phyloP scores from a whole-genome alignment of 2,113 vertebrate species.

The Speoplatyrhinus poulsoni region DNA sequence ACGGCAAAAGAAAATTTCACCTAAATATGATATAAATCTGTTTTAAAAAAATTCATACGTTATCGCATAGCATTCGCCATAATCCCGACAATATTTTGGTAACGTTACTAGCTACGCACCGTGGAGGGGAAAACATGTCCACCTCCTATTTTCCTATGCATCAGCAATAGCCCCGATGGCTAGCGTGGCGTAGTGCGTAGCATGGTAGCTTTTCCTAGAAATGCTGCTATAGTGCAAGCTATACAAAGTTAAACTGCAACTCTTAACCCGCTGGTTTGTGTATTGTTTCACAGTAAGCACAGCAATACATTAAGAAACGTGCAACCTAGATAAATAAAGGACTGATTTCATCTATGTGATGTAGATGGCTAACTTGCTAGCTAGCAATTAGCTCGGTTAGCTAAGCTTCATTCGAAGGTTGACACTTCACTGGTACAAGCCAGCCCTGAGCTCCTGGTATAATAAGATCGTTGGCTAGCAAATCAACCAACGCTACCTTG shows the following conservation, averaged over 20 bases:
- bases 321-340: constrained; percentile 39
- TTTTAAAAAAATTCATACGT: background rate
- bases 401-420: constrained; percentile 38
- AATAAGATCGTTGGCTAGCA: constrained; percentile 2
- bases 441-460: constrained; percentile 12
- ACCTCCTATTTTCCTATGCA: constrained; percentile 82
- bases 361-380: constrained; percentile 57
- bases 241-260: constrained; percentile 13
- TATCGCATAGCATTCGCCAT: constrained; percentile 15
- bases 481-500: background rate
- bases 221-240: constrained; percentile 33
- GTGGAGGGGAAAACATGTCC: constrained; percentile 77
- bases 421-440: constrained; percentile 41
- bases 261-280: constrained; percentile 1
- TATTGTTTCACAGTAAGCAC: constrained; percentile 11
- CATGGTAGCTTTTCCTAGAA: constrained; percentile 67
- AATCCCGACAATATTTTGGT: constrained; percentile 37
- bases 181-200: constrained; percentile 78
- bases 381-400: constrained; percentile 59
- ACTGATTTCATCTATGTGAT: constrained; percentile 47
- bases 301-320: constrained; percentile 9
- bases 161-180: constrained; percentile 74
- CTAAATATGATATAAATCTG: background rate
- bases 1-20: background rate
- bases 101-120: constrained; percentile 64